A percentile compares a stretch with the other conserved stretches of the same genome.
These are phyloP conservation scores for Oxycera nigricornis DNA, from an alignment of 2,888 invertebrate genomes.

Conservation along the genomic window DNA sequence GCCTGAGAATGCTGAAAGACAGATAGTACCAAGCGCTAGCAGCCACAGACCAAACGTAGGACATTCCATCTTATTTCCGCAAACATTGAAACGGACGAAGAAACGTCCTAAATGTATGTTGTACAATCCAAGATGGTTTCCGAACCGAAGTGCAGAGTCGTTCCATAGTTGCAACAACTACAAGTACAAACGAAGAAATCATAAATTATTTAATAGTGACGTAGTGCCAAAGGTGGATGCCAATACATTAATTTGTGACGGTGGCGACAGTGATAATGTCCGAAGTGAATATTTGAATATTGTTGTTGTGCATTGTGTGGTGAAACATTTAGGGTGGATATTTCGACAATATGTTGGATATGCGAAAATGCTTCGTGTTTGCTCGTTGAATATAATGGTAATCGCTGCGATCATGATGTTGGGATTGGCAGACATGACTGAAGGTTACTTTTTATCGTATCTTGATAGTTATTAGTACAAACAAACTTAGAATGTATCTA, in stretches of 20 bases:
- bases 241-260: constrained; percentile 24
- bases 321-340: not conserved
- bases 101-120: not conserved
- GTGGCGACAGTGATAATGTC: constrained; percentile 35
- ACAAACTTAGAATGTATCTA: too few relatives aligned
- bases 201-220: constrained; percentile 43
- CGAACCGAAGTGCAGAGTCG: constrained; percentile 47
- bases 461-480: too few relatives aligned
- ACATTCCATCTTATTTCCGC: not conserved
- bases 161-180: constrained; percentile 61
- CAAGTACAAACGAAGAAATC: constrained; percentile 60
- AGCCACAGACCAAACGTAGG: not conserved
- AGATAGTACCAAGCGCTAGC: constrained; percentile 4
- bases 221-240: constrained; percentile 42
- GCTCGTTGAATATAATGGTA: constrained; percentile 38
- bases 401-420: constrained; percentile 39
- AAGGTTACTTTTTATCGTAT: constrained; percentile 39
- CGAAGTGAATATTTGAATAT: not conserved
- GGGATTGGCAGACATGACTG: constrained; percentile 42
- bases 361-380: constrained; percentile 45
- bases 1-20: not conserved
- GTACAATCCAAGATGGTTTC: not conserved
- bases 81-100: not conserved
- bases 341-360: constrained; percentile 41
- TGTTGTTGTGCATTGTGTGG: not conserved